Conservation (phyloP, 1,140 invertebrate species). For the Hyposmocoma kahamanoa region DNA sequence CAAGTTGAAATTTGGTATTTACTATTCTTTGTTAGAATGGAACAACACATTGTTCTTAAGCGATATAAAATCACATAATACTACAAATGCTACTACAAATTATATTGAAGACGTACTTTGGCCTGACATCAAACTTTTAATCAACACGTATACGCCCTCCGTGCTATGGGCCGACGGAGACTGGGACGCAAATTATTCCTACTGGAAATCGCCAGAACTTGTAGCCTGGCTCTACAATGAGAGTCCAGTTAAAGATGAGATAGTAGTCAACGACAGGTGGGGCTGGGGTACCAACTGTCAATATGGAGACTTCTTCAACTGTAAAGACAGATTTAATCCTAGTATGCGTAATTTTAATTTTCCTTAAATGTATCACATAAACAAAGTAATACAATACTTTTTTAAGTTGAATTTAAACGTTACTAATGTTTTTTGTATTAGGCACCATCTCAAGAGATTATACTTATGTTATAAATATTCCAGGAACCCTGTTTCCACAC, state of each 20-base stretch:
- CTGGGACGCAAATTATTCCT: constrained; percentile 86
- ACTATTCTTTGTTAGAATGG: constrained; percentile 95
- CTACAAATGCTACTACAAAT: constrained; percentile 75
- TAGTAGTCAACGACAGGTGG: constrained; percentile 94
- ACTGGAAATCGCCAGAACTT: constrained; percentile 88
- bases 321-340: constrained; percentile 90
- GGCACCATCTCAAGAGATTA: no score
- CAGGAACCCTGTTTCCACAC: constrained; percentile 80
- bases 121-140: constrained; percentile 84
- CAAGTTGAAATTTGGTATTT: constrained; percentile 88
- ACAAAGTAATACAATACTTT: no score
- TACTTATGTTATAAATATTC: constrained; percentile 14
- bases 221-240: constrained; percentile 96
- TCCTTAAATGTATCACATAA: no score
- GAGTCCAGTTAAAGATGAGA: constrained; percentile 91
- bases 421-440: no score
- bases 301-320: constrained; percentile 93
- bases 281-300: constrained; percentile 85
- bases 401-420: no score
- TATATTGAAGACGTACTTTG: constrained; percentile 82
- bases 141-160: constrained; percentile 88
- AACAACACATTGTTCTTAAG: constrained; percentile 88
- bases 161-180: constrained; percentile 96
- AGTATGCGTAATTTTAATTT: no score
- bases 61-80: constrained; percentile 82